Evolutionary conservation across 2,888 invertebrate genomes (phyloP).

Genomic region (Disparrhopalites patrizii): DNA sequence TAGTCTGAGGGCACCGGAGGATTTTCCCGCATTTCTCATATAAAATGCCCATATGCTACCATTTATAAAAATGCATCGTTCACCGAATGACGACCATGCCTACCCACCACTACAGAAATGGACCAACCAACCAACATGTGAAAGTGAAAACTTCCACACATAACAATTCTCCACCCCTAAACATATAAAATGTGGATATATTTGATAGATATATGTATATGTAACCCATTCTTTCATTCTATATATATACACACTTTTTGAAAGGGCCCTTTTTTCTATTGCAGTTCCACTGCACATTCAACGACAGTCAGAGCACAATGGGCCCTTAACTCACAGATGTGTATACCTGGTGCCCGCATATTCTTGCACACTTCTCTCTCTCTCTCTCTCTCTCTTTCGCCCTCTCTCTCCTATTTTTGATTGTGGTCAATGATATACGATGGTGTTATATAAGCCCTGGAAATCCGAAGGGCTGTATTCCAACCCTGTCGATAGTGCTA

Average conservation of each 20-base stretch:
- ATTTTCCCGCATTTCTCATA: conserved; percentile 32
- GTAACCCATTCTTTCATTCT: background rate
- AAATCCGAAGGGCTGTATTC: too few species aligned
- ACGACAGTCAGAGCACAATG: too few species aligned
- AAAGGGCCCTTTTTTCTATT: too few species aligned
- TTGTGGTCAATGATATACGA: too few species aligned
- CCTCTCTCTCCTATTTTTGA: background rate
- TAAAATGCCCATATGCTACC: conserved; percentile 29
- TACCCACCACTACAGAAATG: conserved; percentile 9
- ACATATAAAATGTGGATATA: background rate
- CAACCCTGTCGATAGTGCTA: too few species aligned
- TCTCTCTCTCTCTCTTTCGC: background rate
- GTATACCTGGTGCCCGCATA: too few species aligned
- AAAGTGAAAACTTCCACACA: too few species aligned
- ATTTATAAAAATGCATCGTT: conserved; percentile 27
- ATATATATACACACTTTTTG: too few species aligned
- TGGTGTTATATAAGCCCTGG: too few species aligned
- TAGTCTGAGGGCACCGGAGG: conserved; percentile 11
- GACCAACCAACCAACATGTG: conserved; percentile 11
- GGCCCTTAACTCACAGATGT: too few species aligned
- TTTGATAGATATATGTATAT: background rate
- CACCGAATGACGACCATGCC: conserved; percentile 19
- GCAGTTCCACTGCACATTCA: too few species aligned
- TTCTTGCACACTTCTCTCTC: too few species aligned
- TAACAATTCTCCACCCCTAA: conserved; percentile 4